These are phyloP conservation scores for Morpho deidamia DNA, from an alignment of 2,888 invertebrate species.

Conservation along the genomic window DNA sequence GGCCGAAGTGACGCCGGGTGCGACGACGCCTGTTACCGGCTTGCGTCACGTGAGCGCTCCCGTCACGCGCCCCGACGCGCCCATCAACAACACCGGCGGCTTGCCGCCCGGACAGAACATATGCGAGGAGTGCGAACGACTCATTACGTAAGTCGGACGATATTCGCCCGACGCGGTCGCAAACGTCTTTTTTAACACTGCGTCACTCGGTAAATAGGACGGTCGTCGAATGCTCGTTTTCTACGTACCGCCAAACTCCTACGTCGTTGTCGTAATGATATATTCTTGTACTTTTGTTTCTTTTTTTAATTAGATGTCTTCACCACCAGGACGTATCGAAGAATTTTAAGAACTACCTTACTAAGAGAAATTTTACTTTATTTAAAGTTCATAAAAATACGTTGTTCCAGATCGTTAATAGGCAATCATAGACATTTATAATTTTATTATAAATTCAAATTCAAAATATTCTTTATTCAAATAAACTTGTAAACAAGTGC, in stretches of 20 bases:
- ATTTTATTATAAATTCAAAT: too few species aligned
- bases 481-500: too few species aligned
- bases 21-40: constrained; percentile 72
- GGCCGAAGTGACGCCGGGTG: constrained; percentile 39
- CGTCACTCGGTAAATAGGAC: not conserved
- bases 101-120: constrained; percentile 93
- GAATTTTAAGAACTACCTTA: too few species aligned
- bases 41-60: constrained; percentile 88
- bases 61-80: constrained; percentile 80
- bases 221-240: not conserved
- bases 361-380: too few species aligned
- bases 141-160: constrained; percentile 95
- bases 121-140: constrained; percentile 97
- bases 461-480: too few species aligned
- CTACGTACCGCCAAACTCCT: not conserved
- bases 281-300: too few species aligned
- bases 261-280: not conserved
- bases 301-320: too few species aligned
- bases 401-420: too few species aligned
- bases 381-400: too few species aligned
- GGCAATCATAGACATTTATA: too few species aligned
- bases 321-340: too few species aligned
- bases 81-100: constrained; percentile 82
- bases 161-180: constrained; percentile 82
- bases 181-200: constrained; percentile 42